phyloP scores from a whole-genome alignment of 2,113 vertebrate genomes.

The Hemiprocne comata region DNA sequence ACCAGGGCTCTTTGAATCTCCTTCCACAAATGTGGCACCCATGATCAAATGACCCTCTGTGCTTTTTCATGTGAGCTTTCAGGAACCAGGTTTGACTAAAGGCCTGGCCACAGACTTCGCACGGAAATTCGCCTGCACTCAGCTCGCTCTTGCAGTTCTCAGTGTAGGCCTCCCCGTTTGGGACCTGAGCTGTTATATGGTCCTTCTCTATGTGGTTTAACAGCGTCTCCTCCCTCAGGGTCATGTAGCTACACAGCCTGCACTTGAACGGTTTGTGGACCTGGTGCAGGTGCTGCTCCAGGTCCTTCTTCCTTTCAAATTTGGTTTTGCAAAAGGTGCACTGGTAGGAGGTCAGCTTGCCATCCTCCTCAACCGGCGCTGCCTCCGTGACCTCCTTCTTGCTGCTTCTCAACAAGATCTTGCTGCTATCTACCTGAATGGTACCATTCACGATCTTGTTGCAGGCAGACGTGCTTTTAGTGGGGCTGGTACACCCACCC shows the following conservation, averaged over 20 bases:
- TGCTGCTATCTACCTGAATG: slow-evolving; percentile 73
- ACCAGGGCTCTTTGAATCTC: slow-evolving; percentile 95
- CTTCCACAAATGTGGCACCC: slow-evolving; percentile 92
- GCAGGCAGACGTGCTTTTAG: slow-evolving; percentile 90
- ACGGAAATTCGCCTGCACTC: slow-evolving; percentile 82
- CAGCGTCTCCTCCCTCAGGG: slow-evolving; percentile 86
- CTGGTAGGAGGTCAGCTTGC: slow-evolving; percentile 48
- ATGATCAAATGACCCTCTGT: slow-evolving; percentile 89
- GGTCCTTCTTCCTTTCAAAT: slow-evolving; percentile 80
- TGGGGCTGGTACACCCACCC: slow-evolving; percentile 88
- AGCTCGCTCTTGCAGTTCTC: slow-evolving; percentile 80
- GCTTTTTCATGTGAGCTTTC: slow-evolving; percentile 96
- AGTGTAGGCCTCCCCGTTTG: slow-evolving; percentile 55
- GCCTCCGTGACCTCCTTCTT: slow-evolving; percentile 76
- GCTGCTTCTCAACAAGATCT: slow-evolving; percentile 84
- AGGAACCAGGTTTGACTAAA: slow-evolving; percentile 94
- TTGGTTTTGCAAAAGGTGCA: slow-evolving; percentile 83
- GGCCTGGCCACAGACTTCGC: slow-evolving; percentile 90
- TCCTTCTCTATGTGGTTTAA: slow-evolving; percentile 91
- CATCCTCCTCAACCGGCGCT: not conserved
- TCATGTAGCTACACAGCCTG: slow-evolving; percentile 85
- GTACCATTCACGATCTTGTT: slow-evolving; percentile 85
- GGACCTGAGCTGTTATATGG: slow-evolving; percentile 86
- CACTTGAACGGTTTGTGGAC: slow-evolving; percentile 87
- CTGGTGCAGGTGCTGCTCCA: slow-evolving; percentile 81